Percentiles rank a stretch among this genome's conserved stretches.
These are phyloP conservation scores for Speoplatyrhinus poulsoni DNA, from an alignment of 2,113 vertebrate species.

Conservation along the genomic window DNA sequence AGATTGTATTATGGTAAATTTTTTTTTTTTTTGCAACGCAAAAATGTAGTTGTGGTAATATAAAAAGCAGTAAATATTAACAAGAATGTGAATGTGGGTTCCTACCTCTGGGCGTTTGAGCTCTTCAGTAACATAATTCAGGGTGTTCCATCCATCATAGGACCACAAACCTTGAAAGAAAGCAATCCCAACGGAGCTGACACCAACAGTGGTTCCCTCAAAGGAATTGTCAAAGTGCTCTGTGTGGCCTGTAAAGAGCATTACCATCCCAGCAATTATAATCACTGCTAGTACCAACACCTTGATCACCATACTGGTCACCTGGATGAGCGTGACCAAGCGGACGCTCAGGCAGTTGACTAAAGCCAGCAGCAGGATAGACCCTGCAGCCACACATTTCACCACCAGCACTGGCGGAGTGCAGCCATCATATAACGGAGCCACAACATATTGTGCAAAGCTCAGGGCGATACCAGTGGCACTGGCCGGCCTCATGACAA, in stretches of 20 bases:
- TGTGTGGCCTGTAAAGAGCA: constrained; percentile 70
- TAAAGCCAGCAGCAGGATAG: constrained; percentile 73
- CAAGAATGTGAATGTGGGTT: neutral
- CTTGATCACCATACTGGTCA: constrained; percentile 74
- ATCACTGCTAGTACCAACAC: constrained; percentile 76
- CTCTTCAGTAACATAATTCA: constrained; percentile 84
- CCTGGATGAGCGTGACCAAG: constrained; percentile 73
- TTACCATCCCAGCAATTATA: constrained; percentile 68
- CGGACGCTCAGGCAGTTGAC: constrained; percentile 81
- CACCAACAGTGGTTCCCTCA: constrained; percentile 66
- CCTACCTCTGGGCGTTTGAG: constrained; percentile 81
- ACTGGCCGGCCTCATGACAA: constrained; percentile 78
- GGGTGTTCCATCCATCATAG: constrained; percentile 84
- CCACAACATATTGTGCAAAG: constrained; percentile 77
- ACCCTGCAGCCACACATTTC: constrained; percentile 72
- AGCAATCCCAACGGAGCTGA: constrained; percentile 71
- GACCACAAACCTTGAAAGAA: constrained; percentile 88
- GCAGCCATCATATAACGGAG: constrained; percentile 79
- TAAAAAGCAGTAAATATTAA: no score
- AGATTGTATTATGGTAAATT: no score
- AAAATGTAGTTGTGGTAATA: no score
- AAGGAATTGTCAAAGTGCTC: constrained; percentile 75
- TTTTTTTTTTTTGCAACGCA: no score
- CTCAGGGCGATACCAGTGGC: constrained; percentile 79
- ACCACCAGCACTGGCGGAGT: constrained; percentile 59